A percentile compares a stretch with the other conserved stretches of the same genome.
These are phyloP conservation scores for Meandrusa payeni DNA, from an alignment of 2,888 invertebrate genomes.

Conservation along the genomic window DNA sequence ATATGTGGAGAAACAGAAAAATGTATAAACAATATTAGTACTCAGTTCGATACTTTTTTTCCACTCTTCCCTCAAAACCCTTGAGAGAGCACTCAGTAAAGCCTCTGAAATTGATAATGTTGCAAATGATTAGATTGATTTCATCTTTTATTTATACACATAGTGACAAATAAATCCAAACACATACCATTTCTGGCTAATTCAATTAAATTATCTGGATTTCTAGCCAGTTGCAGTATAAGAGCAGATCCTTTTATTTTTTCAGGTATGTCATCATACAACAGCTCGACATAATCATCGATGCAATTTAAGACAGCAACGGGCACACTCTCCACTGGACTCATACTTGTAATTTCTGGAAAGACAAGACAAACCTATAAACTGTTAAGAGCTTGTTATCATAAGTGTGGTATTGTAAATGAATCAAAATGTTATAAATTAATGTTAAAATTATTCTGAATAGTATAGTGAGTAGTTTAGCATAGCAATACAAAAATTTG, in stretches of 20 bases:
- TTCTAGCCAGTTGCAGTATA: constrained; percentile 94
- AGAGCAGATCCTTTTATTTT: constrained; percentile 96
- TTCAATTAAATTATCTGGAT: constrained; percentile 96
- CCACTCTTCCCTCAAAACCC: constrained; percentile 98
- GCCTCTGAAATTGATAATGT: constrained; percentile 83
- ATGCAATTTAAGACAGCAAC: constrained; percentile 88
- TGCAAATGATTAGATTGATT: too few species aligned
- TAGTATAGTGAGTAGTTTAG: too few species aligned
- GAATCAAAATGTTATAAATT: too few species aligned
- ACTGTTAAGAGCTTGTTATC: too few species aligned
- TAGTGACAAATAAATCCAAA: too few species aligned
- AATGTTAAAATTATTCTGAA: too few species aligned
- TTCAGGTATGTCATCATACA: constrained; percentile 96
- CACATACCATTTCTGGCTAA: constrained; percentile 96
- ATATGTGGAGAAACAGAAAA: constrained; percentile 98
- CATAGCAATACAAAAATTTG: too few species aligned
- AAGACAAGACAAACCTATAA: too few species aligned
- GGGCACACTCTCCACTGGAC: constrained; percentile 80
- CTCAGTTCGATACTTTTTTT: constrained; percentile 97
- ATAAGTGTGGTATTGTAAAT: too few species aligned
- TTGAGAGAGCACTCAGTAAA: constrained; percentile 95
- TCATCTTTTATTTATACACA: too few species aligned
- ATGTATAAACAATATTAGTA: constrained; percentile 97
- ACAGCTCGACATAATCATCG: constrained; percentile 96
- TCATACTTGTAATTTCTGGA: constrained; percentile 42